Base-by-base conservation (phyloP, 2,888 invertebrate genomes). In the Sphecodes monilicornis region DNA sequence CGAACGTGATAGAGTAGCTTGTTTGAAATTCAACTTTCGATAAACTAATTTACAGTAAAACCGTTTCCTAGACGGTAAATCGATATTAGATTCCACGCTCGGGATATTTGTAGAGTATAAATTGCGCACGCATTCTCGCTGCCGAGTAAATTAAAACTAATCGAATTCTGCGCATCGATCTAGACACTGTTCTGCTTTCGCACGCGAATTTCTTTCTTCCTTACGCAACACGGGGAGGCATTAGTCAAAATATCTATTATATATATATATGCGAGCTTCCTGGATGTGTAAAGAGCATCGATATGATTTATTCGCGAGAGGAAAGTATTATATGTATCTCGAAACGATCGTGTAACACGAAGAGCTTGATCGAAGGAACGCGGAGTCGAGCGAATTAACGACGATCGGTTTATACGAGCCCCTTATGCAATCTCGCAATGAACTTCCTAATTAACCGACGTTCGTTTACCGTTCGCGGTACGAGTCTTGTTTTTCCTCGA, bases 371-470 rank as follows among this genome's bases (percentile, higher is more conserved):
- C 60, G 29, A 16, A 29, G 11, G 60, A 13, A 29, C 60, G 64
- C 36, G 66, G 32, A 66, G 76, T 10, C 39, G 54, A 29, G 54
- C 26, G 18, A 29, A 54, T 64, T 29, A 50, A 29, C 46, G 29
- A 16, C 46, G 60, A 46, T 39, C 70, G 39, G 16, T 1, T 26
- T 22, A 43, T 71, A n/a, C 22, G 1, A 18, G 18, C 0, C 16
- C 0, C n/a, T 80, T 80, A 32, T 13, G 64, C 43, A 78, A 82
- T 8, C 26, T 26, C 10, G 26, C 22, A n/a, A 22, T 54, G 29
- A 60, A 29, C 46, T 64, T 46, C 71, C 36, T 72, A 72, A 72
- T 78, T 78, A 78, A 72, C 36, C 39, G 11, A 10, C 36, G 13
- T 64, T 64, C 36, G 60, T 64, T 60, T 36, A 13, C 29, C 26